These are phyloP conservation scores for Morelia viridis DNA, from an alignment of 2,797 vertebrate genomes.

Conservation along the genomic window DNA sequence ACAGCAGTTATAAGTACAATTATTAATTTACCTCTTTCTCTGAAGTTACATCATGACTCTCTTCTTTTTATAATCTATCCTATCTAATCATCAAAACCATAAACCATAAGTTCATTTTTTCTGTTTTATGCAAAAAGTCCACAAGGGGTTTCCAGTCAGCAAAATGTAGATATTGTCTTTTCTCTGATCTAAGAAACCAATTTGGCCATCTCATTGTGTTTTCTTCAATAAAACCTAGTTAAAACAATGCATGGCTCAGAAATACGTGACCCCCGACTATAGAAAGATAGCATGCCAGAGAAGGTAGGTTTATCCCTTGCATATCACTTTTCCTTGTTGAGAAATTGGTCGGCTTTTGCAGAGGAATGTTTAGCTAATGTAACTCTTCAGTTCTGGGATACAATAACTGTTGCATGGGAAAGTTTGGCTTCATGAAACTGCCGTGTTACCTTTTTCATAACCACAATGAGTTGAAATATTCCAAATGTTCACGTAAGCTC, in stretches of 20 bases:
- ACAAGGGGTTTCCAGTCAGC: no score
- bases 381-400: not conserved
- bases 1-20: no score
- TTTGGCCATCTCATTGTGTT: no score
- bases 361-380: not conserved
- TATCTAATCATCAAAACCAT: no score
- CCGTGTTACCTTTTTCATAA: not conserved
- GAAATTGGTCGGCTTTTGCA: not conserved
- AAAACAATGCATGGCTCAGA: not conserved
- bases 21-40: no score
- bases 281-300: not conserved
- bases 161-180: no score
- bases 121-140: no score
- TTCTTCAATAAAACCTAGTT: no score
- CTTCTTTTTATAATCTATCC: no score
- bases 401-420: not conserved
- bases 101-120: no score
- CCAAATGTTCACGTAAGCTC: slow-evolving; percentile 2
- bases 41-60: no score
- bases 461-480: accelerated
- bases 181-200: no score
- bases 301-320: not conserved
- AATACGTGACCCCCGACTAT: not conserved
- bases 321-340: not conserved
- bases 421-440: not conserved